Evolutionary conservation across 2,888 invertebrate species (phyloP).

Genomic region (Acanthosepion pharaonis): DNA sequence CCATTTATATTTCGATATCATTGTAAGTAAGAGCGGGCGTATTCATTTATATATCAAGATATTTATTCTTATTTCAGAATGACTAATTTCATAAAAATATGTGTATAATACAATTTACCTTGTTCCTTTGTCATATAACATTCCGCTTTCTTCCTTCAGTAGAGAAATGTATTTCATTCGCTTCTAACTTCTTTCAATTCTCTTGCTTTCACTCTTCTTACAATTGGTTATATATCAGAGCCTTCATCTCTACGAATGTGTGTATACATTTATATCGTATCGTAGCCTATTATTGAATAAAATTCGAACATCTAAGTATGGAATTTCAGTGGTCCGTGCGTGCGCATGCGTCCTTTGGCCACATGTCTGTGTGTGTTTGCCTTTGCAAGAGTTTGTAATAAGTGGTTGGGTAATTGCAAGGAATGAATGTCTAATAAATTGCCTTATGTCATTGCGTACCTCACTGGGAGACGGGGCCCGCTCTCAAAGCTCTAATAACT

Average conservation of each 20-base stretch:
- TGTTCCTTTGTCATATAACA: neutral
- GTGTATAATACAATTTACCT: neutral
- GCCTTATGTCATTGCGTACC: constrained; percentile 21
- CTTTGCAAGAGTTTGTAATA: neutral
- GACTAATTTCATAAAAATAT: neutral
- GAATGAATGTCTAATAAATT: constrained; percentile 5
- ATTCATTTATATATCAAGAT: too few relatives aligned
- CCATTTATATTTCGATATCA: too few relatives aligned
- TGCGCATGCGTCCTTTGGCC: neutral
- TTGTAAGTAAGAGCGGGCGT: too few relatives aligned
- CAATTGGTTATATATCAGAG: neutral
- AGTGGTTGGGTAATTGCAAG: constrained; percentile 18
- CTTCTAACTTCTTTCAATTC: too few relatives aligned
- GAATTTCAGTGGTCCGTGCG: neutral
- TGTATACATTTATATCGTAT: neutral
- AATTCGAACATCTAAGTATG: neutral
- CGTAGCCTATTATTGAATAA: neutral
- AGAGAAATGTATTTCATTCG: too few relatives aligned
- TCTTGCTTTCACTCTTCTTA: neutral
- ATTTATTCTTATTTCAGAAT: too few relatives aligned
- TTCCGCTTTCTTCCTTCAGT: neutral
- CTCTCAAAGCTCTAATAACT: constrained; percentile 3
- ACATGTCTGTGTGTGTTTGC: neutral
- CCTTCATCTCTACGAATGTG: neutral
- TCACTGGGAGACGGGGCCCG: neutral